Evolutionary conservation across 2,888 invertebrate genomes (phyloP), one percentile per base, ranked within the genome.

Genomic region (Bimastos eiseni): DNA sequence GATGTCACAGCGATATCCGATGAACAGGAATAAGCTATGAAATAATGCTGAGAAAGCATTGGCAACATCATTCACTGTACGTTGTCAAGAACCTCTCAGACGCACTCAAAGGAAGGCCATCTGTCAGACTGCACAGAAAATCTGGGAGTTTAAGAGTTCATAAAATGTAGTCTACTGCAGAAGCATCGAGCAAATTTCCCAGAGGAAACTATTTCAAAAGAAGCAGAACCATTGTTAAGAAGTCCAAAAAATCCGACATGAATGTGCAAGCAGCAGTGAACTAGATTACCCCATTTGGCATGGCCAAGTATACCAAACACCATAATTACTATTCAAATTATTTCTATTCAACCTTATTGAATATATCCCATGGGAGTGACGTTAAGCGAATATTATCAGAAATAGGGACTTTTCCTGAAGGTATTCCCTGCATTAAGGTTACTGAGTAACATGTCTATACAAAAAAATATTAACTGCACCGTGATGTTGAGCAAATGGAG

Each of bases 91-190:
- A n/a, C 70, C 55, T 70, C 70, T 70, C 70, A 70, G 70, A 70
- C 30, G 70, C 70, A 70, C 70, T 70, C 30, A 70, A 70, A 6
- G n/a, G 30, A 70, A 70, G 70, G n/a, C 70, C 17, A 70, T 70
- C 70, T n/a, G 70, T 70, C 70, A 70, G 70, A 17, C 70, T n/a
- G 70, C 70, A 8, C 4, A 70, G 70, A 70, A 70, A 70, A 30
- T 70, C 30, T n/a, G 70, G n/a, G 70, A 70, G 70, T 70, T 49
- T 70, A n/a, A 70, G 70, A 70, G 70, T 70, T 70, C 70, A n/a
- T 70, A n/a, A 70, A 70, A 70, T n/a, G 30, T 70, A 70, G 30
- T n/a, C 70, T 70, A n/a, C 8, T 30, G 70, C 70, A 70, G n/a
- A n/a, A n/a, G 70, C n/a, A 70, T 24, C 8, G 70, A 70, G 70